phyloP scores from a whole-genome alignment of 2,888 invertebrate species.

The Aleiodes alternator region DNA sequence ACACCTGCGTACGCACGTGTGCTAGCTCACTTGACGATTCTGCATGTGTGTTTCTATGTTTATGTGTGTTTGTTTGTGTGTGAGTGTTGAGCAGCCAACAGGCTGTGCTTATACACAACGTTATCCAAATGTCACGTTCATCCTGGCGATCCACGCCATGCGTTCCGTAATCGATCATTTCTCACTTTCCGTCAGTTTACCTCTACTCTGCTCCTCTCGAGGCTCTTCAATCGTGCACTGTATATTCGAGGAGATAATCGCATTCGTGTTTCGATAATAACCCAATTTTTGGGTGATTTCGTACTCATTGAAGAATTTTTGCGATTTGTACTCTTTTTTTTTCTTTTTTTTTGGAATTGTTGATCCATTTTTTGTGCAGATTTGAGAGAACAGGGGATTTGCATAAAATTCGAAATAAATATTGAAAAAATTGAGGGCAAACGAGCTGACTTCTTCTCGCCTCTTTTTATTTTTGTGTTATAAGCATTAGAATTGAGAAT shows the following conservation, averaged over 20 bases:
- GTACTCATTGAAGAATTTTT: conserved; percentile 35
- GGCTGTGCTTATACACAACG: conserved; percentile 56
- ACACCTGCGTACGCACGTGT: conserved; percentile 54
- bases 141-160: conserved; percentile 53
- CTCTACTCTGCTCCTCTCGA: conserved; percentile 52
- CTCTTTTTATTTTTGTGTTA: too few species aligned
- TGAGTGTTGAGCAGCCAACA: conserved; percentile 12
- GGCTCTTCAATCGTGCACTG: conserved; percentile 41
- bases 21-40: background rate
- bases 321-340: background rate
- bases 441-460: too few species aligned
- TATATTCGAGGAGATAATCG: conserved; percentile 34
- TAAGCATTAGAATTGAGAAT: too few species aligned
- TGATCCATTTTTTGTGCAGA: background rate
- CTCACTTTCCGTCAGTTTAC: conserved; percentile 53
- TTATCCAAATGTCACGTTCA: conserved; percentile 62
- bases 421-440: too few species aligned
- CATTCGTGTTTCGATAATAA: conserved; percentile 47
- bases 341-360: conserved; percentile 14
- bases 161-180: conserved; percentile 62
- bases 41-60: background rate
- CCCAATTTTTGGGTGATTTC: conserved; percentile 34
- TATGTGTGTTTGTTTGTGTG: background rate
- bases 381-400: too few species aligned
- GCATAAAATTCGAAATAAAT: too few species aligned